phyloP scores from a whole-genome alignment of 1,140 invertebrate species.

The Notospermus geniculatus region DNA sequence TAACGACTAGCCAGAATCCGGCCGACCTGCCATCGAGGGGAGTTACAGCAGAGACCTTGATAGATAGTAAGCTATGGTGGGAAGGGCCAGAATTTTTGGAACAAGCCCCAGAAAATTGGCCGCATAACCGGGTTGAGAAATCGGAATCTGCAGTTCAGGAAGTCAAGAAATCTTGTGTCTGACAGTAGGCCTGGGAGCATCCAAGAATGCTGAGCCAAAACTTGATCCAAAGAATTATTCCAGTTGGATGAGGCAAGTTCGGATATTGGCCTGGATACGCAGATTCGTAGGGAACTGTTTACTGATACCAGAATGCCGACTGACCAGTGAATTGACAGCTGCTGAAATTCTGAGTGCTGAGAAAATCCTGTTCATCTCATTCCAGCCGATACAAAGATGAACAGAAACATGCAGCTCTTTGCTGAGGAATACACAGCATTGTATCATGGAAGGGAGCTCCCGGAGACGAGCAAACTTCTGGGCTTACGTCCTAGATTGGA shows the following conservation, averaged over 20 bases:
- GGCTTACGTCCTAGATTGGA: slow-evolving; percentile 16
- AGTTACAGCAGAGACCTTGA: slow-evolving; percentile 2
- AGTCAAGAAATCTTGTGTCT: neutral
- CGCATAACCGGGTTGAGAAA: too few relatives aligned
- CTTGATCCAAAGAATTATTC: neutral
- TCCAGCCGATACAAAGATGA: slow-evolving; percentile 10
- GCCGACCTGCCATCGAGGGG: slow-evolving; percentile 27
- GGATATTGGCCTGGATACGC: slow-evolving; percentile 15
- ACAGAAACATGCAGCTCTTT: slow-evolving; percentile 14
- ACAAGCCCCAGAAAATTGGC: neutral
- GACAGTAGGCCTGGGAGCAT: too few relatives aligned
- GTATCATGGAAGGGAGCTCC: neutral
- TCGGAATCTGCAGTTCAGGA: neutral
- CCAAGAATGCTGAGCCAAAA: too few relatives aligned
- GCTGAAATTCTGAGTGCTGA: slow-evolving; percentile 20
- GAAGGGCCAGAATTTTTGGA: slow-evolving; percentile 1
- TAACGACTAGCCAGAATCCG: slow-evolving; percentile 32
- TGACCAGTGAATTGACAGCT: neutral
- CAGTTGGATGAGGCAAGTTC: slow-evolving; percentile 8
- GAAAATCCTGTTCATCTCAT: too few relatives aligned
- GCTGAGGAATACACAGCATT: slow-evolving; percentile 9
- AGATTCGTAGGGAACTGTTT: slow-evolving; percentile 19
- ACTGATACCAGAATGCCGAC: neutral
- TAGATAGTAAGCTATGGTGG: neutral
- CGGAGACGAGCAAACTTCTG: slow-evolving; percentile 9